Evolutionary conservation across 2,888 invertebrate genomes (phyloP).

Genomic region (Apantesis nais): DNA sequence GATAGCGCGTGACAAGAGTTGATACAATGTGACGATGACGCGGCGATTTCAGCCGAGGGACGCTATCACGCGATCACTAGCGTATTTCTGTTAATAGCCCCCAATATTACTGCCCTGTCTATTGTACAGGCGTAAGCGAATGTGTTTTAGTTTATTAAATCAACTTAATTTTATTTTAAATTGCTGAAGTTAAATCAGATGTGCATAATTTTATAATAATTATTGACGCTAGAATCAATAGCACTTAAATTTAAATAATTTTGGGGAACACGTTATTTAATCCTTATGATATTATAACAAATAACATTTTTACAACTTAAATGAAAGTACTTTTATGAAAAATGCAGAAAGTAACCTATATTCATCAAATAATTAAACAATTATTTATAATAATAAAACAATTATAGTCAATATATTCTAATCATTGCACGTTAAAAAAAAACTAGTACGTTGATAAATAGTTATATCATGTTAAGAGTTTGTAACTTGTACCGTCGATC

Average conservation of each 20-base stretch:
- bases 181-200: conserved; percentile 15
- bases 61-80: conserved; percentile 71
- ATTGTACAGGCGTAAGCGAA: conserved; percentile 37
- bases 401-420: too few species aligned
- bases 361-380: too few species aligned
- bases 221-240: too few species aligned
- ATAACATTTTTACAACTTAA: too few species aligned
- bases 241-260: too few species aligned
- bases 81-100: conserved; percentile 75
- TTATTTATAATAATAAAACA: too few species aligned
- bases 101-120: conserved; percentile 46
- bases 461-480: conserved; percentile 33
- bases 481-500: conserved; percentile 60
- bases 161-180: background rate
- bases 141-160: background rate
- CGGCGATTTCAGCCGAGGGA: conserved; percentile 58
- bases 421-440: background rate
- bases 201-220: conserved; percentile 9
- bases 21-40: conserved; percentile 63
- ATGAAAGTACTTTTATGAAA: too few species aligned
- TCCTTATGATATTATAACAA: too few species aligned
- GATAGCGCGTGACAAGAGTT: conserved; percentile 41
- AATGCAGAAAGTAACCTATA: too few species aligned
- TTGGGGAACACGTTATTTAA: too few species aligned
- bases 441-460: background rate